Percentiles rank a stretch among this genome's conserved stretches.
Conservation (phyloP, 2,113 vertebrate species). For the Astatotilapia flaviijosephi region DNA sequence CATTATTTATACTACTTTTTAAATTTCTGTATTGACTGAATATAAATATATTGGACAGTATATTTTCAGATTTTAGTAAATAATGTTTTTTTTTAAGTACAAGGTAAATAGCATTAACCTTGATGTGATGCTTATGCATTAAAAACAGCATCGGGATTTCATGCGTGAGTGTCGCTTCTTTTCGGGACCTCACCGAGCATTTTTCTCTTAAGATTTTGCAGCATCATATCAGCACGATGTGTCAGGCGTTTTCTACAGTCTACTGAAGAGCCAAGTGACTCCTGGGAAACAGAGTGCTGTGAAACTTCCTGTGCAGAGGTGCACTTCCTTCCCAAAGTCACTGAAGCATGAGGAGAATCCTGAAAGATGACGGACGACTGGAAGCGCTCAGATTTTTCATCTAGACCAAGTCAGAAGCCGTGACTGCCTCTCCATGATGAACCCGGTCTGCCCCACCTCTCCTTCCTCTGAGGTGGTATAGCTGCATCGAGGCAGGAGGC, state of each 20-base stretch:
- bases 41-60: background rate
- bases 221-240: constrained; percentile 10
- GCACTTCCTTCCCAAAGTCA: constrained; percentile 25
- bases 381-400: constrained; percentile 31
- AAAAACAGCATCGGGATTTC: background rate
- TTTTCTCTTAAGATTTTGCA: constrained; percentile 7
- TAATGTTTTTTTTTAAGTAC: background rate
- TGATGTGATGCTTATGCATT: background rate
- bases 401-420: constrained; percentile 21
- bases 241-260: constrained; percentile 21
- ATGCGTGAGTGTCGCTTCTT: background rate
- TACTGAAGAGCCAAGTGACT: constrained; percentile 28
- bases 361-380: constrained; percentile 43
- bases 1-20: background rate
- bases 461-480: background rate
- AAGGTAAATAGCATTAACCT: background rate
- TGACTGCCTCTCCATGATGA: constrained; percentile 36
- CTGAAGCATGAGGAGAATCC: constrained; percentile 34
- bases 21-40: background rate
- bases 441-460: background rate
- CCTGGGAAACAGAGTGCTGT: constrained; percentile 22
- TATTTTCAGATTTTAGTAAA: background rate
- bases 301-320: constrained; percentile 42
- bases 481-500: constrained; percentile 3
- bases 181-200: background rate